Base-by-base conservation (phyloP, 2,888 invertebrate genomes). In the Lysandra coridon region DNA sequence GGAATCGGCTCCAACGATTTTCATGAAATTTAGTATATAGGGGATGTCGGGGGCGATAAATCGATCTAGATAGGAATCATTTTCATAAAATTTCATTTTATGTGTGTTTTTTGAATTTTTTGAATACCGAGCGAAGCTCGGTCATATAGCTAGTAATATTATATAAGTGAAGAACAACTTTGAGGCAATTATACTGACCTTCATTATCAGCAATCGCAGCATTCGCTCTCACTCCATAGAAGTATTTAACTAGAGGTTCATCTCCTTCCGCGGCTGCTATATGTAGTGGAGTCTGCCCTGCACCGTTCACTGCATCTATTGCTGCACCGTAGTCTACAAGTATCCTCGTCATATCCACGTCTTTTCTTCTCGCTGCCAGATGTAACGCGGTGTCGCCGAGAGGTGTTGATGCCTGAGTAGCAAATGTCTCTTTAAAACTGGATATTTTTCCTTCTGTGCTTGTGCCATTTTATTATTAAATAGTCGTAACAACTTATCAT, bases 241-340 rank as follows among this genome's bases (percentile, higher is more conserved):
- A 98, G 91, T 98, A 98, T 90, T 99, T 99, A 74, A 99, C 97
- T 82, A 99, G 94, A 0, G 97, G 96, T 87, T 99, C 99, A 88
- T 99, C 99, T 0, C 99, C 99, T 88, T 98, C 98, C 60, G 98
- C 98, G 4, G 99, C 98, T 0, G 99, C 98, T 83, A 99, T 98
- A 89, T 99, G 99, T 78, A 99, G 93, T 0, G 99, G 96, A 0
- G 99, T 99, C 91, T 99, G 98, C 0, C 99, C 99, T 80, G 98
- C 97, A 4, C 98, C 97, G 89, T 99, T 99, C 89, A 98, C 97
- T 79, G 97, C 97, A 88, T 99, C 99, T 80, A 99, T 98, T 82
- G 96, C 96, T 7, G 98, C 98, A 62, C 99, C 99, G 86, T 98
- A 97, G 90, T 99, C 99, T 57, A 99, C 97, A 85, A 99, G 95